Conservation (phyloP, 2,113 vertebrate species). For the Corapipo altera region DNA sequence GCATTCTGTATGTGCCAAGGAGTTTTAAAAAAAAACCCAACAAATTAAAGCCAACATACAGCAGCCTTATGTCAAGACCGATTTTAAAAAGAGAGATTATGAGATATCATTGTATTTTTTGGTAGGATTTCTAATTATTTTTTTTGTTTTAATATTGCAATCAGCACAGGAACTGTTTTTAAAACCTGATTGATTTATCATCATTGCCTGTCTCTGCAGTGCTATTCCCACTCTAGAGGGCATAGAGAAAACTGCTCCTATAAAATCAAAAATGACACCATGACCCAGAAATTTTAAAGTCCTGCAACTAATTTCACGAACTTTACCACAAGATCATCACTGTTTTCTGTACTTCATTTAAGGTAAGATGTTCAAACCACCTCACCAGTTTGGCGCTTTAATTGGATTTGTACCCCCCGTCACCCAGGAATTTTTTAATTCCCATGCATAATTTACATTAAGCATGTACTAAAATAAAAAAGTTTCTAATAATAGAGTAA, state of each 20-base stretch:
- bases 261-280: not conserved
- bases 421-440: not conserved
- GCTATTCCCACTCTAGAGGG: not conserved
- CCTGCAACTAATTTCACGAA: not conserved
- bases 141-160: not conserved
- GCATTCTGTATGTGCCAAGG: conserved; percentile 11
- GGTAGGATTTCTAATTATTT: not conserved
- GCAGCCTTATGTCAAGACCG: conserved; percentile 34
- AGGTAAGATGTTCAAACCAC: not conserved
- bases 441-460: not conserved
- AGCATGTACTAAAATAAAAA: not conserved
- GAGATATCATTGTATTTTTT: not conserved
- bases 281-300: not conserved
- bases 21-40: not conserved
- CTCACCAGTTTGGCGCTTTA: not conserved
- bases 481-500: conserved; percentile 5
- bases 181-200: not conserved
- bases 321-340: not conserved
- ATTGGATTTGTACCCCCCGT: not conserved
- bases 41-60: conserved; percentile 32
- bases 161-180: not conserved
- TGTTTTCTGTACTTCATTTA: not conserved
- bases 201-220: not conserved
- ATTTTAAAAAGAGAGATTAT: conserved; percentile 29
- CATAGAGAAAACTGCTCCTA: not conserved